These are phyloP conservation scores for Cistogaster globosa DNA, from an alignment of 2,888 invertebrate species.

Conservation along the genomic window DNA sequence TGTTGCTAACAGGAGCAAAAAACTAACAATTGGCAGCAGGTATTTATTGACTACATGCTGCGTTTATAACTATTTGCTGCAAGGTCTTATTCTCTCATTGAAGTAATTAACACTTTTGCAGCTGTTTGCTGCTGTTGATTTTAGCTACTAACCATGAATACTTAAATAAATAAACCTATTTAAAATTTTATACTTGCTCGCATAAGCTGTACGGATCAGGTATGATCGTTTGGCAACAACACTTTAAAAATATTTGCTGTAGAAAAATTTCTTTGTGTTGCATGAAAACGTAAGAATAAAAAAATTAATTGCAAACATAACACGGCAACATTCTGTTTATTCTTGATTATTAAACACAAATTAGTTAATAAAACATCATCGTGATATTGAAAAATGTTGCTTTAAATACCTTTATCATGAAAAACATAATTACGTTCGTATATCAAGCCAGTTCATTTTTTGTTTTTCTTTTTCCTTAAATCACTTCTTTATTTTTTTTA, in stretches of 20 bases:
- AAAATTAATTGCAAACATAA: slow-evolving; percentile 42
- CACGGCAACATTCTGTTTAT: slow-evolving; percentile 20
- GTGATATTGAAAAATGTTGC: slow-evolving; percentile 42
- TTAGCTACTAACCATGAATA: slow-evolving; percentile 20
- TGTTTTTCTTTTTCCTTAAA: too few relatives aligned
- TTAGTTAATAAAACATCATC: slow-evolving; percentile 57
- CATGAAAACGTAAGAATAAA: not conserved
- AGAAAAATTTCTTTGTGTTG: slow-evolving; percentile 11
- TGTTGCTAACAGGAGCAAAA: not conserved
- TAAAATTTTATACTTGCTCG: slow-evolving; percentile 9
- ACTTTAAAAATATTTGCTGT: slow-evolving; percentile 5
- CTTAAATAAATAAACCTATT: slow-evolving; percentile 45
- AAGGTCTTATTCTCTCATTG: slow-evolving; percentile 62
- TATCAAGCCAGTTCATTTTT: too few relatives aligned
- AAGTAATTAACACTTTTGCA: slow-evolving; percentile 73
- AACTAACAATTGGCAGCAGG: slow-evolving; percentile 53
- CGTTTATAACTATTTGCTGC: slow-evolving; percentile 57
- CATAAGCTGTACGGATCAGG: slow-evolving; percentile 6
- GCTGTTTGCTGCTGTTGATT: slow-evolving; percentile 44
- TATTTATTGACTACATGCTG: slow-evolving; percentile 64
- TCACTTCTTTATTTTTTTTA: not conserved
- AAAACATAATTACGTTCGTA: too few relatives aligned
- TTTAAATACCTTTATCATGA: not conserved
- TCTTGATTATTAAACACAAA: slow-evolving; percentile 52
- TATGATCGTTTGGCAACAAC: slow-evolving; percentile 4